These are phyloP conservation scores for Ornithoptera alexandrae DNA, from an alignment of 2,888 invertebrate species.

Conservation along the genomic window DNA sequence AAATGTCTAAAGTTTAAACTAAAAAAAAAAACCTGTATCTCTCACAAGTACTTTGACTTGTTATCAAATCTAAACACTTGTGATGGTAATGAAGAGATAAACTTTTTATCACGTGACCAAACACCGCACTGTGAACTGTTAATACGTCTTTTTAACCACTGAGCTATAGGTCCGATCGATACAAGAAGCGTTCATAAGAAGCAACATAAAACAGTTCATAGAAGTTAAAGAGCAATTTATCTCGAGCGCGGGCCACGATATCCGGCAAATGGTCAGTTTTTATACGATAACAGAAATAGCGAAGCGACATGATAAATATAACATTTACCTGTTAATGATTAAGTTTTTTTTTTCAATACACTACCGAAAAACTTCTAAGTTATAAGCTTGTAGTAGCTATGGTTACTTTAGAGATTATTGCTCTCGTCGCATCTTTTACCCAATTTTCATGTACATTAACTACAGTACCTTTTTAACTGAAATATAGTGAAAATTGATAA, in stretches of 20 bases:
- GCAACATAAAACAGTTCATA: not conserved
- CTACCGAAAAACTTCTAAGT: no score
- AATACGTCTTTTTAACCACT: not conserved
- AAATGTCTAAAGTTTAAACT: no score
- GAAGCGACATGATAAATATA: not conserved
- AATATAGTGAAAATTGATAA: no score
- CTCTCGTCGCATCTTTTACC: no score
- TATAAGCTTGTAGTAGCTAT: no score
- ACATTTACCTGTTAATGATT: not conserved
- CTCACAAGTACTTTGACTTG: no score
- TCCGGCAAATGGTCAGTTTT: constrained; percentile 9
- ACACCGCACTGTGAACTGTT: not conserved
- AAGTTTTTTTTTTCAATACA: not conserved
- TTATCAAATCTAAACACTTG: no score
- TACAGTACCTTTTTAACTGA: no score
- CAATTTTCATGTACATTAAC: no score
- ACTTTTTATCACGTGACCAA: not conserved
- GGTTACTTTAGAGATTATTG: no score
- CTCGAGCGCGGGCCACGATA: constrained; percentile 3
- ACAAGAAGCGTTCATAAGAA: not conserved
- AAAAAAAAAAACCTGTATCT: no score
- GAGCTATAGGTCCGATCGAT: not conserved
- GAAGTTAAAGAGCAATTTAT: constrained; percentile 8
- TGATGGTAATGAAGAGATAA: no score
- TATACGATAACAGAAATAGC: not conserved